phyloP scores from a whole-genome alignment of 2,797 vertebrate species.

The Silurus lanzhouensis region DNA sequence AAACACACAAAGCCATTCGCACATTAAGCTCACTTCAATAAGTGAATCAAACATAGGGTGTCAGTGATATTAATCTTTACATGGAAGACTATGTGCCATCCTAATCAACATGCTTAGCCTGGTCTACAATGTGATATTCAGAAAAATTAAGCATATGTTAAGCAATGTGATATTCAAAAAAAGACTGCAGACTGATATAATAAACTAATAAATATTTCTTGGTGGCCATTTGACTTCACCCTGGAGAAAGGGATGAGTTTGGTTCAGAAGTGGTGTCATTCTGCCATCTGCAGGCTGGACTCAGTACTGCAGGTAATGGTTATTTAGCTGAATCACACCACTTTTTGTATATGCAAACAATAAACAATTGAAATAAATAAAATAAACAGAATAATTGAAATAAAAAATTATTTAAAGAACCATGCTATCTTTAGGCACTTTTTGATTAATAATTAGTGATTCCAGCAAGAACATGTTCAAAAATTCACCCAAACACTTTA shows the following conservation, averaged over 20 bases:
- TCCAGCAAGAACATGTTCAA: no score
- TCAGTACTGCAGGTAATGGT: conserved; percentile 7
- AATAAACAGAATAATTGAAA: background rate
- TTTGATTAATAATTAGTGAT: no score
- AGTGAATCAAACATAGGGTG: background rate
- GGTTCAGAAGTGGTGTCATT: conserved; percentile 32
- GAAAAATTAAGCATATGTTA: background rate
- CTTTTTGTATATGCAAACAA: conserved; percentile 13
- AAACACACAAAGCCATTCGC: background rate
- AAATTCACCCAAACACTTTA: background rate
- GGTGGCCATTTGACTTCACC: background rate
- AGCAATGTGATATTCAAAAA: background rate
- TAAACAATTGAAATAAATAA: background rate
- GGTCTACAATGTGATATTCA: background rate
- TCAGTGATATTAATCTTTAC: background rate
- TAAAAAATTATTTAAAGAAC: background rate
- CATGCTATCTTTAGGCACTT: background rate
- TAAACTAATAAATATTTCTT: background rate
- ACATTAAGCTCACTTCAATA: background rate
- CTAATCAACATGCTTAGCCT: background rate
- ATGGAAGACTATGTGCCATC: background rate
- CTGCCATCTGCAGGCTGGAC: conserved; percentile 58
- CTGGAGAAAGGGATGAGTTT: background rate
- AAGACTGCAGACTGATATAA: no score
- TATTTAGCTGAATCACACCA: background rate